These are phyloP conservation scores for Zaprionus capensis DNA, from an alignment of 1,140 invertebrate species.

Conservation along the genomic window DNA sequence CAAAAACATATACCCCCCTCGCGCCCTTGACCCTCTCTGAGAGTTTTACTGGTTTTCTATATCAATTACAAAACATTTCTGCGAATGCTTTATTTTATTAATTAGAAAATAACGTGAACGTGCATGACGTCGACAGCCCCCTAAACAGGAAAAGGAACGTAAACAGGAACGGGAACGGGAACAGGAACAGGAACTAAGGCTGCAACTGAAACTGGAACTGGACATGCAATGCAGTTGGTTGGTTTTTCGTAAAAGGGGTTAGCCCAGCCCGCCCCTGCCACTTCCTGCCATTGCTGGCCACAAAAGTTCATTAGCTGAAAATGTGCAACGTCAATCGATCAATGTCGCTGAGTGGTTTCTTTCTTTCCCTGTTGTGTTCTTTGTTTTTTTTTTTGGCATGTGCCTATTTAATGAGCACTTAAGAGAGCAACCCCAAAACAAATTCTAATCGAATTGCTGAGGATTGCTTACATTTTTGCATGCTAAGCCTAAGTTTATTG, in stretches of 20 bases:
- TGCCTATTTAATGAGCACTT: slow-evolving; percentile 36
- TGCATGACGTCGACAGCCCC: slow-evolving; percentile 30
- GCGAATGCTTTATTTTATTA: slow-evolving; percentile 65
- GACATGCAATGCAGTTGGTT: slow-evolving; percentile 52
- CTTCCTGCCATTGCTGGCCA: slow-evolving; percentile 52
- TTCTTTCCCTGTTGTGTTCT: background rate
- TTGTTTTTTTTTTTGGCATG: slow-evolving; percentile 3
- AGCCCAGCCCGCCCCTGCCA: background rate
- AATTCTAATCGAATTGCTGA: background rate
- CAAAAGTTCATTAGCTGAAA: slow-evolving; percentile 68
- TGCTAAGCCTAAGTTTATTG: background rate
- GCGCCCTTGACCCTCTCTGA: too few species aligned
- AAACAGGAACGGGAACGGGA: background rate
- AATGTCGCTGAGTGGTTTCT: slow-evolving; percentile 45
- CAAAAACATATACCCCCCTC: slow-evolving; percentile 28
- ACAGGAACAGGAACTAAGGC: slow-evolving; percentile 9
- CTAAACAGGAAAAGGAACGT: background rate
- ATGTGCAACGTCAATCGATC: slow-evolving; percentile 64
- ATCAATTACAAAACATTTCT: slow-evolving; percentile 65
- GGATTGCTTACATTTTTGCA: background rate
- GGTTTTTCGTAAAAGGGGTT: background rate
- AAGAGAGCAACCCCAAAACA: slow-evolving; percentile 12
- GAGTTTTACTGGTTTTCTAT: slow-evolving; percentile 18
- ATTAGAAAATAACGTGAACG: slow-evolving; percentile 55
- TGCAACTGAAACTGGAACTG: slow-evolving; percentile 18